These are phyloP conservation scores for Theristicus caerulescens DNA, from an alignment of 2,113 vertebrate genomes.

Conservation along the genomic window DNA sequence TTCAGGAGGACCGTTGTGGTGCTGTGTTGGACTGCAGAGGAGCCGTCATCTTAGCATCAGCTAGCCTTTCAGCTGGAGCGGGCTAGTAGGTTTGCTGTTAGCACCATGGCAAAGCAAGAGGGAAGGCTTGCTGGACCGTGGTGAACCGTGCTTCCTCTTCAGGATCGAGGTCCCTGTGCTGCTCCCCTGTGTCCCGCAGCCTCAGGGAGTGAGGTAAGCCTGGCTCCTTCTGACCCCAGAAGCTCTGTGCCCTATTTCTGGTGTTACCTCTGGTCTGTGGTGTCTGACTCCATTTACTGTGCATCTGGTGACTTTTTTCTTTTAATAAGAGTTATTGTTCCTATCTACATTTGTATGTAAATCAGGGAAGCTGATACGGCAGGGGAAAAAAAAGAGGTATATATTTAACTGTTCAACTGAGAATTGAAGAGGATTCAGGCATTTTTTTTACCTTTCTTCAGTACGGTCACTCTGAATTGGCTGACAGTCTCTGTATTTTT, in stretches of 20 bases:
- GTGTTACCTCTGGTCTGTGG: not conserved
- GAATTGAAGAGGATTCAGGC: not conserved
- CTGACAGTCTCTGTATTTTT: not conserved
- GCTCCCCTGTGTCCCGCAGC: not conserved
- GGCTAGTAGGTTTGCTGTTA: not conserved
- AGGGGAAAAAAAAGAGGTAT: not conserved
- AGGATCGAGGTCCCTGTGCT: rapidly evolving
- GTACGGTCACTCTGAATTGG: not conserved
- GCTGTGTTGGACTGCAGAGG: not conserved
- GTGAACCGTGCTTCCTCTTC: not conserved
- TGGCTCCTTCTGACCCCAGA: not conserved
- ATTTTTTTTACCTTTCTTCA: not conserved
- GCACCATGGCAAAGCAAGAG: not conserved
- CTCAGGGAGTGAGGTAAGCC: not conserved
- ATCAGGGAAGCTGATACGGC: not conserved
- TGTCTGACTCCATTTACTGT: too few relatives aligned
- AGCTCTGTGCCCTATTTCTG: rapidly evolving
- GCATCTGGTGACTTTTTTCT: not conserved
- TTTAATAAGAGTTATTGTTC: not conserved
- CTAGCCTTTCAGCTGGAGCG: not conserved
- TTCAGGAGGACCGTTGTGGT: not conserved
- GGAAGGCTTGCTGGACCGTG: too few relatives aligned
- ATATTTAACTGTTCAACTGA: not conserved
- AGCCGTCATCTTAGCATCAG: not conserved
- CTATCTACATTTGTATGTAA: not conserved